A percentile compares a stretch with the other conserved stretches of the same genome.
phyloP scores from a whole-genome alignment of 2,113 vertebrate species.

The Scomber japonicus region DNA sequence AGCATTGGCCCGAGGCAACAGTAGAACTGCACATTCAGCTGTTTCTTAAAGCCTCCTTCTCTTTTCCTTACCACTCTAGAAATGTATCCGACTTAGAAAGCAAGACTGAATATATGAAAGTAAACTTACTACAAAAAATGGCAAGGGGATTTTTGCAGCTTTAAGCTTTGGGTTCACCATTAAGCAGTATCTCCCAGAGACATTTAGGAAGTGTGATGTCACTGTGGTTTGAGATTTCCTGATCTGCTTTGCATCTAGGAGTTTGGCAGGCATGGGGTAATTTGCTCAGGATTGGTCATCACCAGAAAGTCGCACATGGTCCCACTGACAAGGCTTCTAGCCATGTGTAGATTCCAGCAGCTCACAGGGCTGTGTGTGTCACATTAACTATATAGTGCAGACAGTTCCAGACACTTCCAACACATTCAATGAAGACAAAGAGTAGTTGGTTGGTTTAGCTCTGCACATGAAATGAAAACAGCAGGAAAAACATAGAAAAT shows the following conservation, averaged over 20 bases:
- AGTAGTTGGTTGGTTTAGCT: too few relatives aligned
- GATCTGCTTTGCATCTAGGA: not conserved
- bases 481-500: too few relatives aligned
- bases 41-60: not conserved
- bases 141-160: too few relatives aligned
- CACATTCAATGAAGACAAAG: too few relatives aligned
- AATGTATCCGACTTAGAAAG: not conserved
- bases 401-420: too few relatives aligned
- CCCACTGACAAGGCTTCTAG: not conserved
- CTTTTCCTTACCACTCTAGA: not conserved
- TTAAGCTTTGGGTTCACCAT: too few relatives aligned
- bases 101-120: too few relatives aligned
- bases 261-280: not conserved
- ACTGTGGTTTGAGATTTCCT: slow-evolving; percentile 8
- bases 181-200: not conserved
- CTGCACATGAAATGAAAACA: too few relatives aligned
- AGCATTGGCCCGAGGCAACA: not conserved
- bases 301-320: not conserved
- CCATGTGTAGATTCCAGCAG: too few relatives aligned
- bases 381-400: too few relatives aligned
- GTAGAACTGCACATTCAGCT: not conserved
- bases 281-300: not conserved
- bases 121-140: too few relatives aligned
- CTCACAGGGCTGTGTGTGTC: too few relatives aligned
- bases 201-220: not conserved